A percentile compares a stretch with the other conserved stretches of the same genome.
phyloP scores from a whole-genome alignment of 2,888 invertebrate genomes.

The Macropis europaea region DNA sequence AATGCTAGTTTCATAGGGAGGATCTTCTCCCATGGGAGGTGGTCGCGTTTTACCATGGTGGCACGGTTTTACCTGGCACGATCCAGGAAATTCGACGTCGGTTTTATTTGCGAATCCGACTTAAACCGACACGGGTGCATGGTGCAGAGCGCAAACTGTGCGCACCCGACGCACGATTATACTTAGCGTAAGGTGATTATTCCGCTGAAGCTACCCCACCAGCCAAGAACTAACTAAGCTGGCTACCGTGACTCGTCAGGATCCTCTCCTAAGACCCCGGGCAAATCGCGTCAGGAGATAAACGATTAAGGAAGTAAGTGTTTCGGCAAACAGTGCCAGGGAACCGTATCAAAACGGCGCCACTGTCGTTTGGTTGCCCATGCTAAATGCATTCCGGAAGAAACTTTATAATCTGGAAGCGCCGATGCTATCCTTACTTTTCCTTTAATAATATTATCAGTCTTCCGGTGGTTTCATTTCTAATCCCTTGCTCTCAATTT shows the following conservation, averaged over 20 bases:
- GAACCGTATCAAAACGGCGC: neutral
- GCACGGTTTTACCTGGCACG: no score
- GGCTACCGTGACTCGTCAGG: slow-evolving; percentile 8
- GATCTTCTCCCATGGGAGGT: slow-evolving; percentile 15
- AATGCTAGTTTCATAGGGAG: slow-evolving; percentile 22
- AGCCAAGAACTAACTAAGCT: slow-evolving; percentile 27
- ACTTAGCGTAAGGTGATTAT: slow-evolving; percentile 57
- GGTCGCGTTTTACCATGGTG: neutral
- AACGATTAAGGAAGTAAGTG: slow-evolving; percentile 2
- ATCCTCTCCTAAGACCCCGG: neutral
- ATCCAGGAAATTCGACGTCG: slow-evolving; percentile 22
- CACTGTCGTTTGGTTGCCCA: neutral
- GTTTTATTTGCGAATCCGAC: slow-evolving; percentile 26
- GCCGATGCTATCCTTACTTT: no score
- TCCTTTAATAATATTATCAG: no score
- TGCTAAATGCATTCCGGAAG: neutral
- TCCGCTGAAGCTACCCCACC: slow-evolving; percentile 41
- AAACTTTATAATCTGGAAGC: no score
- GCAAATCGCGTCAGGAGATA: neutral
- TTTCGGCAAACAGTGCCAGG: neutral
- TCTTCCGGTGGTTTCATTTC: no score
- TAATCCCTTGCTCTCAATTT: no score
- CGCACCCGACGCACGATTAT: slow-evolving; percentile 45
- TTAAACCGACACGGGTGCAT: slow-evolving; percentile 9
- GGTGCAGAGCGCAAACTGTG: slow-evolving; percentile 49